These are phyloP conservation scores for Drosophila helvetica DNA, from an alignment of 2,888 invertebrate genomes.

Conservation along the genomic window DNA sequence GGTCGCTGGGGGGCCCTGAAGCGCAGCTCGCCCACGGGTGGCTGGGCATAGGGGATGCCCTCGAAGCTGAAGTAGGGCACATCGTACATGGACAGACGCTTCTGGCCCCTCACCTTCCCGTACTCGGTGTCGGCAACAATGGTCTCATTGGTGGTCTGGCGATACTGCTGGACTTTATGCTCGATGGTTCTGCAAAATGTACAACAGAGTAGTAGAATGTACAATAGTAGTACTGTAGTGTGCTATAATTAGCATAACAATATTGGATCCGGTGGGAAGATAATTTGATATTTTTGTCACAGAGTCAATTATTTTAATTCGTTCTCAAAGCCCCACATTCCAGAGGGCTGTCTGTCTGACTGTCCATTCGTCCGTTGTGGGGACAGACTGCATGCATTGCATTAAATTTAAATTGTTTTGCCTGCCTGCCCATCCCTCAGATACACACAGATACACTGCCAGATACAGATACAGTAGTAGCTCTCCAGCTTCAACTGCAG, in stretches of 20 bases:
- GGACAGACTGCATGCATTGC: slow-evolving; percentile 37
- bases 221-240: background rate
- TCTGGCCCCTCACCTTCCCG: slow-evolving; percentile 81
- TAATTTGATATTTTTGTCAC: slow-evolving; percentile 43
- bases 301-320: slow-evolving; percentile 63
- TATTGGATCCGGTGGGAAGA: slow-evolving; percentile 19
- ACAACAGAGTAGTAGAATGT: slow-evolving; percentile 3
- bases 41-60: slow-evolving; percentile 83
- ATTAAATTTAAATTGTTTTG: slow-evolving; percentile 68
- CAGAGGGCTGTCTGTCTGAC: slow-evolving; percentile 7
- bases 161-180: slow-evolving; percentile 80
- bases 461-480: background rate
- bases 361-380: too few species aligned
- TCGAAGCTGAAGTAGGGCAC: slow-evolving; percentile 82
- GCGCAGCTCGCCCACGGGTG: slow-evolving; percentile 82
- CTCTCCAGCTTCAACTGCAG: slow-evolving; percentile 8
- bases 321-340: slow-evolving; percentile 50
- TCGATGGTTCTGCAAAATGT: slow-evolving; percentile 72
- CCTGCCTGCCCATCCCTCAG: slow-evolving; percentile 38
- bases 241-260: slow-evolving; percentile 35
- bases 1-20: slow-evolving; percentile 84
- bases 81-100: slow-evolving; percentile 79
- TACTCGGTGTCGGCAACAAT: slow-evolving; percentile 80
- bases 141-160: slow-evolving; percentile 77
- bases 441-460: slow-evolving; percentile 13